Evolutionary conservation across 2,113 vertebrate species (phyloP), one percentile per base, ranked within the genome.

Genomic region (Bambusicola thoracicus): DNA sequence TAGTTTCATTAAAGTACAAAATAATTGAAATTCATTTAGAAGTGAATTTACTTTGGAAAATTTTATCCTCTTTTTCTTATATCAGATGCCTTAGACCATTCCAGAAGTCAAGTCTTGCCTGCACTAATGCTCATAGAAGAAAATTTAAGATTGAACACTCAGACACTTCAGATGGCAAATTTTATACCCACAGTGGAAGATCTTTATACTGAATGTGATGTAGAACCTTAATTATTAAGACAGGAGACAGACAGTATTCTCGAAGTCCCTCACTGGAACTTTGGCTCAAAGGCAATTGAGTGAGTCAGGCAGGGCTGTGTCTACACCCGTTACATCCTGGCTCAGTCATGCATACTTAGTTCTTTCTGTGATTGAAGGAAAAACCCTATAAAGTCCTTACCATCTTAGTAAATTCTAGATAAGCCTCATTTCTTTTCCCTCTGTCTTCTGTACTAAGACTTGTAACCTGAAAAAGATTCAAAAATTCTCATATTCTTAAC

Each of bases 211-310:
- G 6, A 30, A 40, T 58, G 44, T 62, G 30, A 30, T 55, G 91
- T 24, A 87, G 36, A 93, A 84, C 25, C 38, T 85, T 87, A 91
- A 81, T 83, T 79, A 89, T 66, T 92, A 48, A 91, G 63, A 75
- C 34, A 84, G 34, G 16, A 87, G 30, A 46, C 63, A 87, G 61
- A 70, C 22, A 46, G n/a, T 76, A 76, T 82, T 90, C 76, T 49
- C 55, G 16, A 61, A 70, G 43, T 68, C n/a, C 38, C 80, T 67
- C 55, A 29, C 15, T 51, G 43, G 38, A 81, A 38, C 70, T 65
- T 84, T 84, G 40, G 56, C 66, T 56, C 70, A 81, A 40, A 92
- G 25, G 53, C n/a, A 93, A 90, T 87, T 90, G 73, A 90, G 18
- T 40, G 9, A 85, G 40, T 63, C 58, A 87, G 66, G 68, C 25